These are phyloP conservation scores for Congeria kusceri DNA, from an alignment of 2,888 invertebrate species.

Conservation along the genomic window DNA sequence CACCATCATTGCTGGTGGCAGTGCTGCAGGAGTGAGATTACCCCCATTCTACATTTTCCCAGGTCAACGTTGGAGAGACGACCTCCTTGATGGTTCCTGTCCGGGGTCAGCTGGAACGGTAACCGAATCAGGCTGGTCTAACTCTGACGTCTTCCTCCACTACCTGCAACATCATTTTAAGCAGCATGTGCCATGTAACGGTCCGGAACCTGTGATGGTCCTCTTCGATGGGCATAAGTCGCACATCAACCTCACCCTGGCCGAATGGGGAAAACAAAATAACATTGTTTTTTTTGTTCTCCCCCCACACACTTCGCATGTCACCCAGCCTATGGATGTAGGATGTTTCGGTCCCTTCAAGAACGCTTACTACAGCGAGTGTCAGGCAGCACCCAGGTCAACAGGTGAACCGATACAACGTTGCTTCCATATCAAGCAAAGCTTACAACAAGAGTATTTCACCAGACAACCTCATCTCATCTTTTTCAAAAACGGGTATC, in stretches of 20 bases:
- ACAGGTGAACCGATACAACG: slow-evolving; percentile 27
- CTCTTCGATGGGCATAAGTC: slow-evolving; percentile 50
- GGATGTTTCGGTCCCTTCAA: slow-evolving; percentile 41
- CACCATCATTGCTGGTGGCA: slow-evolving; percentile 7
- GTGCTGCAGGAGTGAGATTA: neutral
- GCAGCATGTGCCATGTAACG: too few relatives aligned
- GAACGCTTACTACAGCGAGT: slow-evolving; percentile 19
- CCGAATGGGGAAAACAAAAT: slow-evolving; percentile 21
- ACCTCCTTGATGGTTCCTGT: neutral
- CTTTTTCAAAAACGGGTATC: slow-evolving; percentile 34
- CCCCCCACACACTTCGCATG: slow-evolving; percentile 35
- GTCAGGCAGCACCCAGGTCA: slow-evolving; percentile 18
- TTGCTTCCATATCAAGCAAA: slow-evolving; percentile 27
- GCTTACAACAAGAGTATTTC: slow-evolving; percentile 36
- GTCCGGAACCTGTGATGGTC: slow-evolving; percentile 13
- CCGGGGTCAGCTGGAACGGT: slow-evolving; percentile 5
- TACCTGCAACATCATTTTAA: neutral
- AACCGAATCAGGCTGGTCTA: slow-evolving; percentile 2
- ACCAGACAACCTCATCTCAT: slow-evolving; percentile 24
- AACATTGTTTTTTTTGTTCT: slow-evolving; percentile 36
- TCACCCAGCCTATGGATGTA: slow-evolving; percentile 34
- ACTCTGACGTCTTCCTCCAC: neutral
- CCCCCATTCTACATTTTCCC: slow-evolving; percentile 18
- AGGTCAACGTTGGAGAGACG: neutral
- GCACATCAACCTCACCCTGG: slow-evolving; percentile 29